Percentiles rank a stretch among this genome's conserved stretches.
Conservation (phyloP, 23 tunicate genomes). For the Styela clava region DNA sequence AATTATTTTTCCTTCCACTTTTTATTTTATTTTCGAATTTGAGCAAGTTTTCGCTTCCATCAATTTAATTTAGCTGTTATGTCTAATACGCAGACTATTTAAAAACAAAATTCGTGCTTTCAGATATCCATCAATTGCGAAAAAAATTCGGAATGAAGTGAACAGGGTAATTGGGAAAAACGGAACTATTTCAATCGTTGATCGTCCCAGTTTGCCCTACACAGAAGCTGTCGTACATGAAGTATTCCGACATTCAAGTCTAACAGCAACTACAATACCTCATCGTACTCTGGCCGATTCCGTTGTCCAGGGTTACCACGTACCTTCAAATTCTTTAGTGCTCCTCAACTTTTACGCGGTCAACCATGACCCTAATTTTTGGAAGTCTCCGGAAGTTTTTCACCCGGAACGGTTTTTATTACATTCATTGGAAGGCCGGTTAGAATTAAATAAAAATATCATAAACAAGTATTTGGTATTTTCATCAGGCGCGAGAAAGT, state of each 20-base stretch:
- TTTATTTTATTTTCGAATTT: too few relatives aligned
- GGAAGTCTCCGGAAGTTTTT: constrained; percentile 33
- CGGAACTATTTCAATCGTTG: constrained; percentile 13
- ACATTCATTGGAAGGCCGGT: background rate
- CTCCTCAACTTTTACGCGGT: constrained; percentile 42
- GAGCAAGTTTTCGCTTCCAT: too few relatives aligned
- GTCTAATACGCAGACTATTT: too few relatives aligned
- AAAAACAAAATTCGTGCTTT: too few relatives aligned
- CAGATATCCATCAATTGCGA: constrained; percentile 6
- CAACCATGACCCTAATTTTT: constrained; percentile 30
- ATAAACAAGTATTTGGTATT: constrained; percentile 22
- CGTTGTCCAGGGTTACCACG: constrained; percentile 18
- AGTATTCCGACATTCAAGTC: constrained; percentile 35
- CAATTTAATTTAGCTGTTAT: too few relatives aligned
- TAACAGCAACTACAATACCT: constrained; percentile 44
- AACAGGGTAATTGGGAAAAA: constrained; percentile 17
- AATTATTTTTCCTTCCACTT: too few relatives aligned
- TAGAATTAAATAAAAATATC: background rate
- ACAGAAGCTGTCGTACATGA: constrained; percentile 35
- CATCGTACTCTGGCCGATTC: constrained; percentile 35
- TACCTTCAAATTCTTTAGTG: constrained; percentile 26
- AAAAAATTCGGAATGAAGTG: constrained; percentile 18
- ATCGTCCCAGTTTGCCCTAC: constrained; percentile 29
- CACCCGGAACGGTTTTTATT: constrained; percentile 26
- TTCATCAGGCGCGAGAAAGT: constrained; percentile 37